Evolutionary conservation across 2,888 invertebrate species (phyloP).

Genomic region (Eledona agricola): DNA sequence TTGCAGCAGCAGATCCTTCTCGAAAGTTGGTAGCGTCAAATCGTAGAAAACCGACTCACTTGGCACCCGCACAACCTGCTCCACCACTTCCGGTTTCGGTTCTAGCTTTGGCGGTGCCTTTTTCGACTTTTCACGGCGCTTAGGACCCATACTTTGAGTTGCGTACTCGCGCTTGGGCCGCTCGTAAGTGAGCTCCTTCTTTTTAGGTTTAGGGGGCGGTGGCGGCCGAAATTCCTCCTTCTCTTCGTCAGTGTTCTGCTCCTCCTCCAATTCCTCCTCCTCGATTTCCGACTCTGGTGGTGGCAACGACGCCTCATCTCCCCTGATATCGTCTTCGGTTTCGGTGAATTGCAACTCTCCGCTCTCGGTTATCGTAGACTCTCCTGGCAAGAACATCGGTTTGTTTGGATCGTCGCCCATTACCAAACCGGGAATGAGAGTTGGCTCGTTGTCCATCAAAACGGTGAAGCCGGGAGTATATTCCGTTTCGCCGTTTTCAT

Average conservation of each 20-base stretch:
- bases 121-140: conserved; percentile 56
- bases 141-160: conserved; percentile 56
- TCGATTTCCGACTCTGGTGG: conserved; percentile 47
- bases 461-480: conserved; percentile 84
- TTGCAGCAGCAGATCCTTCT: conserved; percentile 57
- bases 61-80: conserved; percentile 32
- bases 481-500: conserved; percentile 74
- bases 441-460: conserved; percentile 79
- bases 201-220: conserved; percentile 48
- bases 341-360: conserved; percentile 60
- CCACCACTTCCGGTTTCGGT: conserved; percentile 26
- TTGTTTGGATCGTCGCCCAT: conserved; percentile 69
- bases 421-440: conserved; percentile 82
- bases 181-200: conserved; percentile 57
- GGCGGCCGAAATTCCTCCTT: conserved; percentile 42
- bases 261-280: conserved; percentile 54
- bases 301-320: conserved; percentile 35
- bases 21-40: conserved; percentile 52
- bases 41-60: conserved; percentile 48
- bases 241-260: conserved; percentile 49
- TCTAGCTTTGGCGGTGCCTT: conserved; percentile 42
- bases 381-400: conserved; percentile 61
- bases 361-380: conserved; percentile 58
- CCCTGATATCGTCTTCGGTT: conserved; percentile 62
- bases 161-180: conserved; percentile 55